Evolutionary conservation across 1,140 invertebrate species (phyloP).

Genomic region (Babylonia areolata): DNA sequence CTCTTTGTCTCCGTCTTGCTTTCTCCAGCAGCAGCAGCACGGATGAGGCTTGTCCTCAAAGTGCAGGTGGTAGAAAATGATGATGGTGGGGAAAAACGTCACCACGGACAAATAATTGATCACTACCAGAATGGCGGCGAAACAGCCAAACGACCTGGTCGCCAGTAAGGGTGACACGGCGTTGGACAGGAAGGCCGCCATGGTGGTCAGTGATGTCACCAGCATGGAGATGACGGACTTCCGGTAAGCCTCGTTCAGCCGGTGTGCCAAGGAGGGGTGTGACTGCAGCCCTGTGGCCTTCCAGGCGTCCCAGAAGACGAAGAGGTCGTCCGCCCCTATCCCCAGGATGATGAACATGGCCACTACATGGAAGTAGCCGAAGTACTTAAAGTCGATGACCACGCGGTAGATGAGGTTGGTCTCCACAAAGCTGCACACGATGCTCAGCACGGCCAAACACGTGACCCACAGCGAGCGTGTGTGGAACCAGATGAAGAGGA

Average conservation of each 20-base stretch:
- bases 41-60: slow-evolving; percentile 50
- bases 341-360: slow-evolving; percentile 69
- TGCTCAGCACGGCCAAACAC: slow-evolving; percentile 55
- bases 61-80: slow-evolving; percentile 63
- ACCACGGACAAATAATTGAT: slow-evolving; percentile 68
- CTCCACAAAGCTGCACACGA: slow-evolving; percentile 61
- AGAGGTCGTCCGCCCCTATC: slow-evolving; percentile 69
- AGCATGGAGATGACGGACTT: slow-evolving; percentile 65
- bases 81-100: slow-evolving; percentile 67
- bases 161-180: slow-evolving; percentile 63
- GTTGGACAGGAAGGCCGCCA: slow-evolving; percentile 62
- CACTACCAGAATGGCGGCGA: slow-evolving; percentile 62
- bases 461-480: slow-evolving; percentile 61
- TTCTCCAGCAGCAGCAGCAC: slow-evolving; percentile 20
- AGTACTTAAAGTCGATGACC: slow-evolving; percentile 62
- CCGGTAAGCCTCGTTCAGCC: slow-evolving; percentile 66
- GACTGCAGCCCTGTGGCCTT: slow-evolving; percentile 42
- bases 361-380: slow-evolving; percentile 69
- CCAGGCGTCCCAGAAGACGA: slow-evolving; percentile 70
- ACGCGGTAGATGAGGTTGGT: slow-evolving; percentile 68
- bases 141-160: slow-evolving; percentile 64
- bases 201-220: slow-evolving; percentile 65
- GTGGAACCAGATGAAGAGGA: slow-evolving; percentile 59
- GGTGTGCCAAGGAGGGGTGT: slow-evolving; percentile 57
- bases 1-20: not conserved